Evolutionary conservation across 2,888 invertebrate genomes (phyloP), one percentile per base, ranked within the genome.

Genomic region (Perizoma affinitatum): DNA sequence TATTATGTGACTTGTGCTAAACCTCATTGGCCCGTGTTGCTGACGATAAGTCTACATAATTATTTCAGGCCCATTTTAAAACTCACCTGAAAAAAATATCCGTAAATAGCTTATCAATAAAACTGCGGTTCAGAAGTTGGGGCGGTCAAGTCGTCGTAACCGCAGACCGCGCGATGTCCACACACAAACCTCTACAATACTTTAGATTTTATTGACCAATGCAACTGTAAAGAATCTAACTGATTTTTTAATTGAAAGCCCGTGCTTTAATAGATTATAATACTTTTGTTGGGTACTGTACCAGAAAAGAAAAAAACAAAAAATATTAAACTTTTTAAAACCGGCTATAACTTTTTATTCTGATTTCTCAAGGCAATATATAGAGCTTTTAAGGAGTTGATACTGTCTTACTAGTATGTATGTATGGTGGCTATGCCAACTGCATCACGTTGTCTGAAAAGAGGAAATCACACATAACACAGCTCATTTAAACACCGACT

Each of bases 401-500:
- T 22, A 22, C 3, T 22, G 1, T 22, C 22, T 22, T 22, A 22
- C 22, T 22, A 22, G 22, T 22, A 22, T 22, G 22, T 22, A 22
- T 22, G 22, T 22, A 4, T 33, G 33, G 11, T 47, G 8, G 22
- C 48, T 58, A 36, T 58, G 45, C 41, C 48, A 47, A 38, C 33
- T 44, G 8, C n/a, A 51, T 41, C 41, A 48, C 22, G 0, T 41
- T 58, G 42, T 46, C 11, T 54, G 46, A 54, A 54, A 57, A 54
- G 54, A 54, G 46, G n/a, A 54, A 57, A 58, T 62, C 61, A 54
- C 42, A 57, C 45, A 53, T 46, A 40, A 50, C 44, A 57, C 11
- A 60, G 61, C 44, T 59, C 44, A 61, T 60, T 63, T 47, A 66
- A 61, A 68, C 60, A 62, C 63, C 61, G 47, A 63, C 72, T 70